A percentile compares a stretch with the other conserved stretches of the same genome.
phyloP scores from a whole-genome alignment of 2,888 invertebrate species.

The Bruchidius siliquastri region DNA sequence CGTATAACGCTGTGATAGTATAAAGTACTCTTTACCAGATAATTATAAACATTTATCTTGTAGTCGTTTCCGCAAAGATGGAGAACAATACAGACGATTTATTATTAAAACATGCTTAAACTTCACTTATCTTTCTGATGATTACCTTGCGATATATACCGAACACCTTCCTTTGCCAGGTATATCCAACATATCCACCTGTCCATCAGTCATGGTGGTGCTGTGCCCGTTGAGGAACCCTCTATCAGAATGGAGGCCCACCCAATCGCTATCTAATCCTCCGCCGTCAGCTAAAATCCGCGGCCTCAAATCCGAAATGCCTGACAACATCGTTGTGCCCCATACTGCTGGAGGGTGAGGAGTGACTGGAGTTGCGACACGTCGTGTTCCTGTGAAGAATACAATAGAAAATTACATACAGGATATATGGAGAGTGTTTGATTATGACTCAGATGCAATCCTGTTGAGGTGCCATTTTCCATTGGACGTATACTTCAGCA shows the following conservation, averaged over 20 bases:
- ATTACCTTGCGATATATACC: conserved; percentile 78
- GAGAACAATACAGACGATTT: too few species aligned
- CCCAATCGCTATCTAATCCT: conserved; percentile 41
- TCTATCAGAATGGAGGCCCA: conserved; percentile 38
- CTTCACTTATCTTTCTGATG: background rate
- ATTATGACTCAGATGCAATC: too few species aligned
- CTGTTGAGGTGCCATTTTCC: too few species aligned
- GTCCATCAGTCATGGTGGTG: conserved; percentile 54
- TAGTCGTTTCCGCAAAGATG: too few species aligned
- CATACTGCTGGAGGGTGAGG: conserved; percentile 34
- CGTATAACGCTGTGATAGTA: too few species aligned
- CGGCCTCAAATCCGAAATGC: conserved; percentile 38
- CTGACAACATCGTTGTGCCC: conserved; percentile 31
- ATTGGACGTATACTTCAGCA: too few species aligned
- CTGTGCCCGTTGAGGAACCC: conserved; percentile 44
- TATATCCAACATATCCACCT: conserved; percentile 89
- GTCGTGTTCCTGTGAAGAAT: conserved; percentile 31
- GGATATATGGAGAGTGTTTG: too few species aligned
- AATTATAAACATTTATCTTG: too few species aligned
- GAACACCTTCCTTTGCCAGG: conserved; percentile 91
- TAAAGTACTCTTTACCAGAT: too few species aligned
- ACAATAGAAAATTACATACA: background rate
- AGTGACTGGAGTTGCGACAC: conserved; percentile 46
- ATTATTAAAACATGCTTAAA: too few species aligned
- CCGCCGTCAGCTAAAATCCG: conserved; percentile 43